Conservation (phyloP, 2,113 vertebrate genomes). For the Hemichromis elongatus region DNA sequence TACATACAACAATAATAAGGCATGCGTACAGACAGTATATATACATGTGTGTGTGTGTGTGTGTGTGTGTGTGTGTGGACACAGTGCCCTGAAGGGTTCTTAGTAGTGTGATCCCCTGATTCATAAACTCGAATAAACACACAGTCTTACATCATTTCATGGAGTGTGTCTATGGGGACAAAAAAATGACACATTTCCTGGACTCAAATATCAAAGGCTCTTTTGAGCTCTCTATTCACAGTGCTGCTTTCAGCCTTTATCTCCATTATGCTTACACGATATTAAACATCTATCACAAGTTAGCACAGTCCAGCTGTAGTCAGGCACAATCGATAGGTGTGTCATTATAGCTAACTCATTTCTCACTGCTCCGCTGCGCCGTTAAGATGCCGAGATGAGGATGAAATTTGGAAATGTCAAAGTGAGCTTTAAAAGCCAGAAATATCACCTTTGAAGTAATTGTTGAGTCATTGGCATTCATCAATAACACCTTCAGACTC, state of each 20-base stretch:
- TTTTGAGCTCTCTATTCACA: background rate
- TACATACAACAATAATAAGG: background rate
- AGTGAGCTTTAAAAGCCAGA: constrained; percentile 2
- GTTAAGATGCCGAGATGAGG: background rate
- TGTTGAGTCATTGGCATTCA: constrained; percentile 2
- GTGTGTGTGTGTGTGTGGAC: background rate
- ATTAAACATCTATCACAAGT: background rate
- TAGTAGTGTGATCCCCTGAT: background rate
- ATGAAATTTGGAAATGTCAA: constrained; percentile 21
- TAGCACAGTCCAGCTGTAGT: background rate
- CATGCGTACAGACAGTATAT: background rate
- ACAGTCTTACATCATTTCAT: background rate
- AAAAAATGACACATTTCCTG: background rate
- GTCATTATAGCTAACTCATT: background rate
- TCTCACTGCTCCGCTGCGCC: background rate
- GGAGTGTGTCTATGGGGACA: background rate
- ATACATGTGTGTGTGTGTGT: background rate
- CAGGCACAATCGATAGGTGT: background rate
- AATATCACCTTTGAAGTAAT: constrained; percentile 2
- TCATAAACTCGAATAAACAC: background rate
- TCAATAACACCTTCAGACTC: background rate
- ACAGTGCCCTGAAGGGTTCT: background rate
- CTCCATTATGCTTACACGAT: background rate
- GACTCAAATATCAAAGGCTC: background rate
- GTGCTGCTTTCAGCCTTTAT: background rate